Evolutionary conservation across 2,797 vertebrate genomes (phyloP).

Genomic region (Eleutherodactylus coqui): DNA sequence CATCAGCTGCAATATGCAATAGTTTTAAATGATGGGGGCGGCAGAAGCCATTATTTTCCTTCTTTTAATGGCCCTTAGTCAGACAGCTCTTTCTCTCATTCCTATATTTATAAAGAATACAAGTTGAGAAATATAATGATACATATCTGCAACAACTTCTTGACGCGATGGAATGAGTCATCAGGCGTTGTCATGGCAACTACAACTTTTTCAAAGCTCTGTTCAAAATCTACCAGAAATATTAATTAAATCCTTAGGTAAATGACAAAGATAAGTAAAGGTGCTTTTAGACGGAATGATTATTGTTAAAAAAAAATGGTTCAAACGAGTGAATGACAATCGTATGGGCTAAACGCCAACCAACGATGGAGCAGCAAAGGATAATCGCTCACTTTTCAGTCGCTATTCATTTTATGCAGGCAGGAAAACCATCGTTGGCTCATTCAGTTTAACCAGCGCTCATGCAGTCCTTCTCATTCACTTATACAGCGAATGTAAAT

Average conservation of each 20-base stretch:
- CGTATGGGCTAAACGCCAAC: no score
- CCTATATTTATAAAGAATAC: slow-evolving; percentile 24
- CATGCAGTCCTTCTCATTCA: no score
- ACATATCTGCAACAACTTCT: slow-evolving; percentile 35
- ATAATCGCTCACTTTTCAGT: no score
- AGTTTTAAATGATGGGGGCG: background rate
- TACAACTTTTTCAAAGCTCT: slow-evolving; percentile 56
- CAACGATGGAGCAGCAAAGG: no score
- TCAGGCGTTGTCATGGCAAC: slow-evolving; percentile 56
- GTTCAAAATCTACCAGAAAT: slow-evolving; percentile 4
- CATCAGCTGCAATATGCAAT: background rate
- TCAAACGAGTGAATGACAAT: no score
- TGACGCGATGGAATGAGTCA: slow-evolving; percentile 49
- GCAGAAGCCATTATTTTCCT: slow-evolving; percentile 10
- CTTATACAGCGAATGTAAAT: no score
- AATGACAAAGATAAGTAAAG: background rate
- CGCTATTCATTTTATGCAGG: no score
- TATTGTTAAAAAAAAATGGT: no score
- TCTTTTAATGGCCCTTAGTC: slow-evolving; percentile 10
- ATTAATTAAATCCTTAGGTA: slow-evolving; percentile 40
- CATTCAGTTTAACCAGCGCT: no score
- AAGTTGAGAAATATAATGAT: slow-evolving; percentile 29
- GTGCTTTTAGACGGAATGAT: no score
- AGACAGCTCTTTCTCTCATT: slow-evolving; percentile 14
- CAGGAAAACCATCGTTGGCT: no score